Conservation (phyloP, 2,113 vertebrate species). For the Phocoena phocoena region DNA sequence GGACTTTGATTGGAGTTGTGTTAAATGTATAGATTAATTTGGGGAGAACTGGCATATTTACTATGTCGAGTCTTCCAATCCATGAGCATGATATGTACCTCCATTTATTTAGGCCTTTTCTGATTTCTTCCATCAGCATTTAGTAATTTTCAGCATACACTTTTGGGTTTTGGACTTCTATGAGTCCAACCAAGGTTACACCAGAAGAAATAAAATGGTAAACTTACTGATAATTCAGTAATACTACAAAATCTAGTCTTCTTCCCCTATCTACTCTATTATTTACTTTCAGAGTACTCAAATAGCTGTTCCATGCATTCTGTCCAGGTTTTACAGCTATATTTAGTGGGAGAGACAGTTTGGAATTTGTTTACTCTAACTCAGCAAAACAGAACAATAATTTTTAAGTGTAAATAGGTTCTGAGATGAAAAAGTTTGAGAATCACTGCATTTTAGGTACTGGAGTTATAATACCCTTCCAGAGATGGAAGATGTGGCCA, state of each 20-base stretch:
- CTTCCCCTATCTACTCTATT: background rate
- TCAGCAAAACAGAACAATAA: background rate
- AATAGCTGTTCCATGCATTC: background rate
- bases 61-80: background rate
- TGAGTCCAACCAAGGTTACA: background rate
- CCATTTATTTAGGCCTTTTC: constrained; percentile 25
- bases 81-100: background rate
- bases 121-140: constrained; percentile 11
- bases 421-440: background rate
- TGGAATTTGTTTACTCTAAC: background rate
- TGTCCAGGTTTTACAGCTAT: background rate
- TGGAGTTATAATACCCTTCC: background rate
- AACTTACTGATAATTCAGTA: constrained; percentile 18
- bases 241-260: background rate
- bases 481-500: background rate
- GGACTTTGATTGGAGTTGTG: background rate
- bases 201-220: background rate
- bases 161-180: background rate
- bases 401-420: background rate
- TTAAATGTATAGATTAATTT: constrained; percentile 8
- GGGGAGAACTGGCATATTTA: background rate
- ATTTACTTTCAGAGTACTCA: background rate
- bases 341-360: background rate
- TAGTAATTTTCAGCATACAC: background rate
- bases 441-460: background rate